Conservation (phyloP, 1,140 invertebrate genomes). For the Trachymyrmex septentrionalis region DNA sequence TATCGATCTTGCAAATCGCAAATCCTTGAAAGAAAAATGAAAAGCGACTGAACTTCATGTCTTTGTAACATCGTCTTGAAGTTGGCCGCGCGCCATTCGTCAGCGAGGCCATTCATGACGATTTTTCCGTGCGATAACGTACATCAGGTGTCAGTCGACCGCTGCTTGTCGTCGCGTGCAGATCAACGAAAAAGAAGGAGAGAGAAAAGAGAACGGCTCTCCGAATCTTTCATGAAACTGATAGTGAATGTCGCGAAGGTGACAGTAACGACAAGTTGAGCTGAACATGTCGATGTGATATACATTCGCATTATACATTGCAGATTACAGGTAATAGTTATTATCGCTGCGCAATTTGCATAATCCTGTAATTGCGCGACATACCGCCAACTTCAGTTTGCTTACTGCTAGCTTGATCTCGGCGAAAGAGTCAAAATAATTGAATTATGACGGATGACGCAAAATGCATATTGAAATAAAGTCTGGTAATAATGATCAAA, state of each 20-base stretch:
- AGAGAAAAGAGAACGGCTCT: not conserved
- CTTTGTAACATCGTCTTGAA: not conserved
- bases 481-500: no score
- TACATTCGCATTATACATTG: not conserved
- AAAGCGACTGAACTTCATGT: not conserved
- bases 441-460: no score
- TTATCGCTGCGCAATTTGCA: not conserved
- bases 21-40: not conserved
- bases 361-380: not conserved
- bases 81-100: conserved; percentile 10
- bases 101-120: not conserved
- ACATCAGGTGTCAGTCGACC: conserved; percentile 53
- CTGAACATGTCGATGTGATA: not conserved
- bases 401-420: not conserved
- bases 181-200: not conserved
- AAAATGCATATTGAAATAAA: no score
- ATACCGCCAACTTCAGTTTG: not conserved
- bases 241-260: conserved; percentile 13
- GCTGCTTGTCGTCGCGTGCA: conserved; percentile 36
- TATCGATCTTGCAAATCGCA: not conserved
- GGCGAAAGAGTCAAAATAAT: not conserved
- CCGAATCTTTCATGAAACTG: not conserved
- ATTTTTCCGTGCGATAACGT: conserved; percentile 49
- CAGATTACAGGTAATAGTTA: conserved; percentile 25
- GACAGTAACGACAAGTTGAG: conserved; percentile 4